Percentiles rank a stretch among this genome's conserved stretches.
These are phyloP conservation scores for Characodon lateralis DNA, from an alignment of 2,797 vertebrate genomes.

Conservation along the genomic window DNA sequence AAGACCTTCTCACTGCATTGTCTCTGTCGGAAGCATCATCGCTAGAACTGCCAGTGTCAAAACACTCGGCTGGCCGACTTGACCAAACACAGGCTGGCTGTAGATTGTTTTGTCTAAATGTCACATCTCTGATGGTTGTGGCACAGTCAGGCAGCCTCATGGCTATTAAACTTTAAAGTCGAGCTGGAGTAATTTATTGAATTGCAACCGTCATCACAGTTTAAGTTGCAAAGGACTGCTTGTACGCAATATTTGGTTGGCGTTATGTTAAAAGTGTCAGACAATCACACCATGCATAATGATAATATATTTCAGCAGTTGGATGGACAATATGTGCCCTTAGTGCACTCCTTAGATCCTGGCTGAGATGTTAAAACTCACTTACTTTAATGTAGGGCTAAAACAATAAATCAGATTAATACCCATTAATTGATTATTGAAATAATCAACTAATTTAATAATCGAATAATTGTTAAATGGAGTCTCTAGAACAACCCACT, in stretches of 20 bases:
- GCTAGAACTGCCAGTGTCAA: constrained; percentile 18
- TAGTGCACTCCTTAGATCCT: background rate
- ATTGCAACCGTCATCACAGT: background rate
- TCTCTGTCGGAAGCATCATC: constrained; percentile 37
- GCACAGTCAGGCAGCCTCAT: background rate
- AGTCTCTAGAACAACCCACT: too few species aligned
- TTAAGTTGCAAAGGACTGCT: background rate
- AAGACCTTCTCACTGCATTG: constrained; percentile 41
- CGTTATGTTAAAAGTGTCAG: background rate
- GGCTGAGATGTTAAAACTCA: background rate
- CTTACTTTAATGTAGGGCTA: background rate
- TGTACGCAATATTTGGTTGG: background rate
- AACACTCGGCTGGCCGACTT: constrained; percentile 24
- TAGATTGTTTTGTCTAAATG: constrained; percentile 7
- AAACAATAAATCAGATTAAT: too few species aligned
- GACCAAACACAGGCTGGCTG: constrained; percentile 6
- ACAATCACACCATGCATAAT: background rate
- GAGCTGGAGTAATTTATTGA: background rate
- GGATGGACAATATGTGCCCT: background rate
- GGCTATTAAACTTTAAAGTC: background rate
- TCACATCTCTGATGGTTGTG: background rate
- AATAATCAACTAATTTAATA: too few species aligned
- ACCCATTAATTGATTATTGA: too few species aligned
- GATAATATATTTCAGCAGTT: background rate
- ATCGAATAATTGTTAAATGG: too few species aligned